Percentiles rank a stretch among this genome's conserved stretches.
Evolutionary conservation across 2,113 vertebrate genomes (phyloP).

Genomic region (Mesocricetus auratus): DNA sequence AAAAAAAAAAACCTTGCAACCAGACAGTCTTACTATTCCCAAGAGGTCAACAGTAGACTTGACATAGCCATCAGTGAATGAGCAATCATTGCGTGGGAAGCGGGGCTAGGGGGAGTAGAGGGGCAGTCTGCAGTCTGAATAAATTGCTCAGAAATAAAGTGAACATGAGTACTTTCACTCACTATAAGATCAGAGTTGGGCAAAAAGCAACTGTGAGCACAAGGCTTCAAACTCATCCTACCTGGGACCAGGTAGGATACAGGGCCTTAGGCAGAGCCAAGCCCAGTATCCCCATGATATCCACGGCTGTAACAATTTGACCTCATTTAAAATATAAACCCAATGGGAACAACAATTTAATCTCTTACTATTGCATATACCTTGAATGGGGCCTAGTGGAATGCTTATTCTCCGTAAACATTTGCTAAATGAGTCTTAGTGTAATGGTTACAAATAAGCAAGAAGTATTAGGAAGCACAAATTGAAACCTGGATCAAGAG

Average conservation of each 20-base stretch:
- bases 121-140: background rate
- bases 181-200: background rate
- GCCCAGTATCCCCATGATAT: background rate
- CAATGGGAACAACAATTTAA: background rate
- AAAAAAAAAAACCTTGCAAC: background rate
- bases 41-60: background rate
- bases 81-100: background rate
- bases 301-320: background rate
- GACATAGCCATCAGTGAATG: background rate
- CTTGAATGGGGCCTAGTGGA: background rate
- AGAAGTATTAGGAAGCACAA: background rate
- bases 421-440: background rate
- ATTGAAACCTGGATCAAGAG: slow-evolving; percentile 49
- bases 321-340: slow-evolving; percentile 32
- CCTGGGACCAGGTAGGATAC: background rate
- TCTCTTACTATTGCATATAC: background rate
- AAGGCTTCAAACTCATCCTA: background rate
- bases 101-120: background rate
- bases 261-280: background rate
- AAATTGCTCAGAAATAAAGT: slow-evolving; percentile 20
- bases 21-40: background rate
- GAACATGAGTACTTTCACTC: background rate
- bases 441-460: background rate
- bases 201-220: background rate
- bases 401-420: background rate